Percentiles rank a stretch among this genome's conserved stretches.
These are phyloP conservation scores for Amphilophus citrinellus DNA, from an alignment of 2,113 vertebrate species.

Conservation along the genomic window DNA sequence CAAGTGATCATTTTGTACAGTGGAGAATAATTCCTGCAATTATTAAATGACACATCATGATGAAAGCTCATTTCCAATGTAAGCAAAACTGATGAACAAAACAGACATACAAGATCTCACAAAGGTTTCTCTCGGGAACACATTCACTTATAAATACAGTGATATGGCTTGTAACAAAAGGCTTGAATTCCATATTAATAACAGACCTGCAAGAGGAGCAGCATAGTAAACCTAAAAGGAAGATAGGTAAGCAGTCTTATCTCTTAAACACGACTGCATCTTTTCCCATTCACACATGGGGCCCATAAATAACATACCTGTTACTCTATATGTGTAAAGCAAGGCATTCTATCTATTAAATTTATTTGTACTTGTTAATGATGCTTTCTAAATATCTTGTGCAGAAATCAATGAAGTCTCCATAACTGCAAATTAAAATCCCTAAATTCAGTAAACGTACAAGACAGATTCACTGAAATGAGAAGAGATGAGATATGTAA, in stretches of 20 bases:
- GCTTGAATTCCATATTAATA: conserved; percentile 17
- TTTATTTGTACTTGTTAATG: background rate
- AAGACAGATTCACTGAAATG: conserved; percentile 6
- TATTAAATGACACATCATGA: conserved; percentile 32
- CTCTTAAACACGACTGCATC: conserved; percentile 4
- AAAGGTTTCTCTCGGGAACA: conserved; percentile 18
- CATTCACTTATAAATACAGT: conserved; percentile 39
- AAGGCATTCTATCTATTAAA: background rate
- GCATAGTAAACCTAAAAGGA: conserved; percentile 9
- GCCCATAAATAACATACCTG: background rate
- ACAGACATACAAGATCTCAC: background rate
- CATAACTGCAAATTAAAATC: background rate
- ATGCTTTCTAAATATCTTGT: background rate
- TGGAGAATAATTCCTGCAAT: conserved; percentile 8
- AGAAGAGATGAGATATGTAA: conserved; percentile 25
- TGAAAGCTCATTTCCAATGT: conserved; percentile 7
- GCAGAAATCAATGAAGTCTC: background rate
- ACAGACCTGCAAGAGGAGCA: background rate
- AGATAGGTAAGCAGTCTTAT: conserved; percentile 10
- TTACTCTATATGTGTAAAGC: conserved; percentile 24
- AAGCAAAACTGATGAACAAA: conserved; percentile 22
- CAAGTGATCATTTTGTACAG: background rate
- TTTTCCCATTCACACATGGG: background rate
- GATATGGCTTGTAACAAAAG: conserved; percentile 50
- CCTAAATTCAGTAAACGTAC: background rate